Evolutionary conservation across 1,140 invertebrate genomes (phyloP).

Genomic region (Sycobia sp.): DNA sequence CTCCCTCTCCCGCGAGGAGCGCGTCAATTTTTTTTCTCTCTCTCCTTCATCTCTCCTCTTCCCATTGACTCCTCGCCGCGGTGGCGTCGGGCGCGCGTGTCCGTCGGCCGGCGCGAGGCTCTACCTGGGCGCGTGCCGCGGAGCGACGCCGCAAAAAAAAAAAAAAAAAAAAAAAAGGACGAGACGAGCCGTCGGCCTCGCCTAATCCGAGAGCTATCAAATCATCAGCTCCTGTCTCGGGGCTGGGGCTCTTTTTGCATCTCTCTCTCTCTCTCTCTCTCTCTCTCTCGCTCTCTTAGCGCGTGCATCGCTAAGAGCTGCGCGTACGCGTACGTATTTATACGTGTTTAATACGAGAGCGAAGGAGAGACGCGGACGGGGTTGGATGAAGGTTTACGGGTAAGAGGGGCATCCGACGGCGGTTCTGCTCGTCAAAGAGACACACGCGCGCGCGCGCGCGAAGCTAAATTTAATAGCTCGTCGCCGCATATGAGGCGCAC

Average conservation of each 20-base stretch:
- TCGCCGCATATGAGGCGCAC: conserved; percentile 43
- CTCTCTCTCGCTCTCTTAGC: not conserved
- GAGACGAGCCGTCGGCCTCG: not conserved
- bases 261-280: too few species aligned
- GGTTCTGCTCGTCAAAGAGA: conserved; percentile 19
- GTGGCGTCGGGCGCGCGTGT: not conserved
- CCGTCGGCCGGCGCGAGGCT: not conserved
- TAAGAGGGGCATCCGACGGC: conserved; percentile 9
- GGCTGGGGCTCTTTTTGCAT: too few species aligned
- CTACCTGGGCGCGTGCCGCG: conserved; percentile 30
- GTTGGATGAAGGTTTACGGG: too few species aligned
- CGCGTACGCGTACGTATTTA: too few species aligned
- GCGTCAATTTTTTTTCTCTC: conserved; percentile 1
- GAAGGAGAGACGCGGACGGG: too few species aligned
- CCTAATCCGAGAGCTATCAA: conserved; percentile 14
- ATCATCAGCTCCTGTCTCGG: not conserved
- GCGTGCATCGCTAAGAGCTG: not conserved
- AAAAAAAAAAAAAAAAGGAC: too few species aligned
- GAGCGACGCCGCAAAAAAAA: too few species aligned
- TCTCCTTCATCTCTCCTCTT: conserved; percentile 1
- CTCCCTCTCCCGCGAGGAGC: too few species aligned
- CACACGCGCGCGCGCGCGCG: not conserved
- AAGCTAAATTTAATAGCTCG: too few species aligned
- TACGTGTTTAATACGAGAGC: too few species aligned
- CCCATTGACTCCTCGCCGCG: too few species aligned